These are phyloP conservation scores for Nerophis ophidion DNA, from an alignment of 2,113 vertebrate genomes.

Conservation along the genomic window DNA sequence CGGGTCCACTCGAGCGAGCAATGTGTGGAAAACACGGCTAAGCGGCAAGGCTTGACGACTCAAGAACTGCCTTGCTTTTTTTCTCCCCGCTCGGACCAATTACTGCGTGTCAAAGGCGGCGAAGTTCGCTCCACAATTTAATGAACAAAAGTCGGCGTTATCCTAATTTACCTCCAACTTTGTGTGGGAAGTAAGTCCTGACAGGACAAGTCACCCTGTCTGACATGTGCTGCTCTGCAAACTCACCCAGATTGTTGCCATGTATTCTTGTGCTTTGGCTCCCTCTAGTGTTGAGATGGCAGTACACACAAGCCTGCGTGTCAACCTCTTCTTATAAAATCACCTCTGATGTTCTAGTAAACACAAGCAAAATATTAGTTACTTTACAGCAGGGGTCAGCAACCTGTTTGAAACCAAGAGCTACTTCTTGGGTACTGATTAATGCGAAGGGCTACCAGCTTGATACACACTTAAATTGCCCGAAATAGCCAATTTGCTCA, in stretches of 20 bases:
- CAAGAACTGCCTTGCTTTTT: constrained; percentile 35
- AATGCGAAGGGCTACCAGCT: no score
- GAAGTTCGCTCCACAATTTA: constrained; percentile 41
- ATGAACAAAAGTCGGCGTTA: constrained; percentile 55
- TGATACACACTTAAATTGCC: no score
- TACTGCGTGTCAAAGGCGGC: constrained; percentile 54
- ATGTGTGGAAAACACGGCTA: constrained; percentile 56
- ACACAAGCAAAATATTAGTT: no score
- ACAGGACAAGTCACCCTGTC: constrained; percentile 35
- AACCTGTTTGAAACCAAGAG: no score
- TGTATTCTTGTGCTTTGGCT: constrained; percentile 48
- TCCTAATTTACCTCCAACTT: constrained; percentile 46
- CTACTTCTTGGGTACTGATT: no score
- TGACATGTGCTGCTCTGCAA: constrained; percentile 41
- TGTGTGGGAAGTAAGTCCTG: constrained; percentile 18
- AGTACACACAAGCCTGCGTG: no score
- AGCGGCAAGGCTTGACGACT: constrained; percentile 40
- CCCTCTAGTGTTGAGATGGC: constrained; percentile 58
- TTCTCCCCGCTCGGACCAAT: constrained; percentile 41
- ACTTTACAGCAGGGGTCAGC: no score
- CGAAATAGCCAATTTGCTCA: no score
- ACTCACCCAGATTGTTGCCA: background rate
- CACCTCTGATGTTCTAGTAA: no score
- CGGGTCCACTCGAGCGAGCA: constrained; percentile 52
- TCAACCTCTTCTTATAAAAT: no score